Evolutionary conservation across 1,140 invertebrate species (phyloP).

Genomic region (Amyelois transitella): DNA sequence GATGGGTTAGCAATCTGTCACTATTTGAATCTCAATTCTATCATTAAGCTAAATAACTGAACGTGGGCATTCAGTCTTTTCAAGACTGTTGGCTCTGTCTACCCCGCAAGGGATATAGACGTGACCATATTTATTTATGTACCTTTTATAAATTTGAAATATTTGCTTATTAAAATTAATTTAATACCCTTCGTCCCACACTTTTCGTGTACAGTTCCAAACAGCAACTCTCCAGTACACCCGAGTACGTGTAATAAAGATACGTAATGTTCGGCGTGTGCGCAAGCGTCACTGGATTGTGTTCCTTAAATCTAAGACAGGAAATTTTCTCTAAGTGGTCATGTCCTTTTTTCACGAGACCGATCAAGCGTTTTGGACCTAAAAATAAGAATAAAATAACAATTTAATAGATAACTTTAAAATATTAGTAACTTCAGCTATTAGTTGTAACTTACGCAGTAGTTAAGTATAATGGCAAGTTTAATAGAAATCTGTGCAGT

Average conservation of each 20-base stretch:
- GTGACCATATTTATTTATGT: no score
- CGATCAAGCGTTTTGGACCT: slow-evolving; percentile 38
- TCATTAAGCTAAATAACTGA: no score
- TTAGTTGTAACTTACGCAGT: no score
- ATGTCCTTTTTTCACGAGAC: slow-evolving; percentile 35
- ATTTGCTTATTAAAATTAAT: background rate
- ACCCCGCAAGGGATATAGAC: no score
- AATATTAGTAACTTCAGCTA: background rate
- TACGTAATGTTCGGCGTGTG: slow-evolving; percentile 27
- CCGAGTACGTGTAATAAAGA: slow-evolving; percentile 44
- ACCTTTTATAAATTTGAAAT: no score
- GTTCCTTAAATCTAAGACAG: slow-evolving; percentile 40
- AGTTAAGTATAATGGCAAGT: no score
- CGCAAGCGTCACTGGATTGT: slow-evolving; percentile 22
- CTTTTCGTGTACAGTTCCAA: slow-evolving; percentile 20
- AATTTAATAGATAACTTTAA: slow-evolving; percentile 3
- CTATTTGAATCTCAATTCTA: no score
- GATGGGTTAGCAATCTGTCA: no score
- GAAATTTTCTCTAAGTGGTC: slow-evolving; percentile 33
- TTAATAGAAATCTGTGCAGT: no score
- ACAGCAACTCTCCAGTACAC: slow-evolving; percentile 49
- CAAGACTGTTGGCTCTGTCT: no score
- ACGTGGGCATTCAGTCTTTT: no score
- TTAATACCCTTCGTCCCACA: slow-evolving; percentile 28
- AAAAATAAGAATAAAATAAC: slow-evolving; percentile 10